Percentiles rank a stretch among this genome's conserved stretches.
Conservation (phyloP, 1,140 invertebrate genomes). For the Bombus soroeensis region DNA sequence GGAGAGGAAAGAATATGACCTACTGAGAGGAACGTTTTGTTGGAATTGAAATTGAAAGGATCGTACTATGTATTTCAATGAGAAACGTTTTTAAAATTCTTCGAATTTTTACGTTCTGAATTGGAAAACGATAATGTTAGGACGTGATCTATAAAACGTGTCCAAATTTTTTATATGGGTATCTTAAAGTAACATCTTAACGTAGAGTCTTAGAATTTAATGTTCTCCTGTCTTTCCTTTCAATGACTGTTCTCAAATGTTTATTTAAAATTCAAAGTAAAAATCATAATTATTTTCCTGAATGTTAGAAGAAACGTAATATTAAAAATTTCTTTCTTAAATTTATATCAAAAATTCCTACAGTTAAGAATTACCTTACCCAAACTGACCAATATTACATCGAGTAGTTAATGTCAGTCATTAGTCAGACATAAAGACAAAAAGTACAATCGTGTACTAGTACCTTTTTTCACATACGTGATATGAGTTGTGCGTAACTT, state of each 20-base stretch:
- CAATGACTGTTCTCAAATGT: too few relatives aligned
- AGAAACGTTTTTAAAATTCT: background rate
- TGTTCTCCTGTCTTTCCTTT: background rate
- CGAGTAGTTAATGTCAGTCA: background rate
- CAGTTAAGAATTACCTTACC: background rate
- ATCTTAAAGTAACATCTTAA: too few relatives aligned
- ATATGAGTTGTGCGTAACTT: background rate
- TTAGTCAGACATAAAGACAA: background rate
- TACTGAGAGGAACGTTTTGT: background rate
- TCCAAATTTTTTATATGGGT: too few relatives aligned
- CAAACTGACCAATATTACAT: background rate
- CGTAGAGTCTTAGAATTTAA: too few relatives aligned
- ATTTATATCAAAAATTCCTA: background rate
- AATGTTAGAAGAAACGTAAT: background rate
- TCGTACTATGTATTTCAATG: background rate
- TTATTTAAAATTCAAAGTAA: background rate
- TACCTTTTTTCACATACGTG: background rate
- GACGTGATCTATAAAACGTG: background rate
- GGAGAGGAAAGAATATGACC: background rate
- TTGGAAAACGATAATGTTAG: background rate
- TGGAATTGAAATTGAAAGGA: background rate
- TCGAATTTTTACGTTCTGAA: background rate
- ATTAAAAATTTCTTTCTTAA: background rate
- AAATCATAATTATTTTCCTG: background rate
- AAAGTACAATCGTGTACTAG: background rate